Evolutionary conservation across 2,113 vertebrate species (phyloP), one percentile per base, ranked within the genome.

Genomic region (Halichoeres trimaculatus): DNA sequence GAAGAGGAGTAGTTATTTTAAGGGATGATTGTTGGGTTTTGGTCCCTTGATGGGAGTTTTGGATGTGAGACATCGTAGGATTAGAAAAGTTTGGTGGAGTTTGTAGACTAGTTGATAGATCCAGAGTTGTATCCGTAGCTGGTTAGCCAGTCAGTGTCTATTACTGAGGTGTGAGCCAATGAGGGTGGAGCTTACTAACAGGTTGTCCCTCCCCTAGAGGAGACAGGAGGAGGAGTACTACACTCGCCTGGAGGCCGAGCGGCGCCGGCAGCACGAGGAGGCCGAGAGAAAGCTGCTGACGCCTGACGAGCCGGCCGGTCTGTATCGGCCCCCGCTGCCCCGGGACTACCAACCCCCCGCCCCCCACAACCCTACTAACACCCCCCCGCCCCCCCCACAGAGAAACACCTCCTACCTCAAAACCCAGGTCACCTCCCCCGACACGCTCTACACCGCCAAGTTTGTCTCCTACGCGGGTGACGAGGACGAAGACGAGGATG

Each of bases 191-290:
- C 85, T 61, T 79, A 90, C 93, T 94, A 94, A 94, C 92, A 43
- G 85, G 90, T 94, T 89, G 90, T 93, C 91, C 91, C 86, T 86
- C 86, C 91, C 70, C 90, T 91, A 99, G 98, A 96, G 98, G 95
- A 97, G 97, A 84, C 98, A 99, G 93, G 98, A 99, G 88, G 95
- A 99, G 80, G 98, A 97, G 73, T 99, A 99, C 92, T 99, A 99
- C 95, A 94, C 91, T 83, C 97, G 97, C 74, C 92, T 99, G 94
- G 98, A 99, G 93, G 96, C 96, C 0, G 98, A 95, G 92, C 94
- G 98, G 89, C 98, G 97, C 88, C 93, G 97, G 91, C 96, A 98
- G 90, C 98, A 99, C 8, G 96, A 98, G 14, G 98, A 98, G 89
- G 98, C 95, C 2, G 96, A 98, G 43, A 94, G 96, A 81, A 95